Evolutionary conservation across 2,113 vertebrate species (phyloP), one percentile per base, ranked within the genome.

Genomic region (Daubentonia madagascariensis): DNA sequence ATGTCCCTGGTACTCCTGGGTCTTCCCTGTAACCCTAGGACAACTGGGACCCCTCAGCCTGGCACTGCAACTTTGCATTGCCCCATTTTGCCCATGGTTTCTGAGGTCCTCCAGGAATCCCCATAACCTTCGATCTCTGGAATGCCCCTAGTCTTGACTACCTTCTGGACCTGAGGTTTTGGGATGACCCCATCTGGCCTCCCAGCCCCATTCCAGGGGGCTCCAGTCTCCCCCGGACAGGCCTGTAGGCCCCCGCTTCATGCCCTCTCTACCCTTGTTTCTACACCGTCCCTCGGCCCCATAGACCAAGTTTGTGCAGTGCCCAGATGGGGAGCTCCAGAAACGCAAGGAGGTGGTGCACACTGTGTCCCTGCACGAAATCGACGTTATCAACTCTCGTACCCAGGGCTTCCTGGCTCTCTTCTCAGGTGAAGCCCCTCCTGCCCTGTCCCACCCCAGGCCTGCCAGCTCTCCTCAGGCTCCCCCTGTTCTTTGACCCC

Each of bases 301-400:
- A 0, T 18, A 99, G 99, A 99, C 99, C 0, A 99, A 99, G 98
- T 99, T 99, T 25, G 99, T 99, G 18, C 99, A 99, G 97, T 99
- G 99, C 96, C 99, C 99, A 0, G 99, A 99, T 6, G 99, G 99
- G 14, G 99, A 99, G 98, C 99, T 99, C 37, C 99, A 99, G 98
- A 99, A 99, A 72, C 99, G 99, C 70, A 99, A 99, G 94, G 99
- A 99, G 97, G 99, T 99, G 37, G 99, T 99, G 10, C 99, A 99
- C 92, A 99, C 99, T 0, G 99, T 99, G 97, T 99, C 99, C 1
- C 98, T 99, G 37, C 99, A 99, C 0, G 99, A 99, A 98, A 99
- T 99, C 0, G 99, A 99, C 0, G 99, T 99, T 98, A 99, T 99
- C 98, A 99, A 99, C 98, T 99, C 99, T 84, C 99, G 99, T 84